Evolutionary conservation across 2,797 vertebrate species (phyloP).

Genomic region (Anomalospiza imberbis): DNA sequence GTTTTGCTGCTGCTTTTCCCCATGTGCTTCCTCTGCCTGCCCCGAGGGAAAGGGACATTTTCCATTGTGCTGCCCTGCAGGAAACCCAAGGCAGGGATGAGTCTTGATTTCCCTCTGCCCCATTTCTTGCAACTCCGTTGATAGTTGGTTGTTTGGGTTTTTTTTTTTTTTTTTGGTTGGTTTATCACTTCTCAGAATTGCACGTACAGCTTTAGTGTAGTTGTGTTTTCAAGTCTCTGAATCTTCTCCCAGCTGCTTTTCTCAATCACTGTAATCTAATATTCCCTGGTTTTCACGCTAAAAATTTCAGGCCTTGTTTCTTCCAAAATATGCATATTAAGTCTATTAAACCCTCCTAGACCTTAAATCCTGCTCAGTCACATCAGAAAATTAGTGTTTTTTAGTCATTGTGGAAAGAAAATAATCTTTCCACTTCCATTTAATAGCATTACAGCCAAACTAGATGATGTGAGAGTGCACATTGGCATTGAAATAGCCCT

Average conservation of each 20-base stretch:
- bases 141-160: neutral
- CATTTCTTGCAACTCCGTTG: neutral
- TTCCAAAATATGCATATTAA: slow-evolving; percentile 38
- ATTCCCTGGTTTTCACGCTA: neutral
- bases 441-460: slow-evolving; percentile 23
- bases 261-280: neutral
- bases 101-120: neutral
- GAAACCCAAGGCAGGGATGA: neutral
- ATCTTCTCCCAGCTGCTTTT: neutral
- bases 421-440: slow-evolving; percentile 6
- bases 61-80: neutral
- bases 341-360: neutral
- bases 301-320: neutral
- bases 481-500: slow-evolving; percentile 36
- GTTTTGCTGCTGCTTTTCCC: neutral
- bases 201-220: neutral
- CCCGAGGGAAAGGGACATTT: fast-evolving
- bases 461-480: slow-evolving; percentile 7
- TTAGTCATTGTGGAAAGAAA: neutral
- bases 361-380: neutral
- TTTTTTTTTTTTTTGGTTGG: neutral
- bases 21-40: neutral
- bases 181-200: neutral
- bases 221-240: neutral
- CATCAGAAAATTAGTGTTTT: neutral